These are phyloP conservation scores for Drosophila pseudotakahashii DNA, from an alignment of 2,888 invertebrate species.

Conservation along the genomic window DNA sequence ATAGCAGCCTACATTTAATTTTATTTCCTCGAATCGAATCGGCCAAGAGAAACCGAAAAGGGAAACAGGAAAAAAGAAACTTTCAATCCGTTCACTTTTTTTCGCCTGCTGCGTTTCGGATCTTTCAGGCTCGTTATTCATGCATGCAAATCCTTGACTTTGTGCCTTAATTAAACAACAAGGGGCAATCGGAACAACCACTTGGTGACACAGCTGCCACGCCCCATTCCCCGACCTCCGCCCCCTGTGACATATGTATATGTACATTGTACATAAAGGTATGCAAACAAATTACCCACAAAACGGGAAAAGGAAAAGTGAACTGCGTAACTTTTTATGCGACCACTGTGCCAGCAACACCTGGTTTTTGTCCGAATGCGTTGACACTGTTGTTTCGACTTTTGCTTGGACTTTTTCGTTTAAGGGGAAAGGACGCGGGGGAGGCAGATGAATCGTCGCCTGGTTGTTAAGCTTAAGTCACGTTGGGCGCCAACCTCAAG, in stretches of 20 bases:
- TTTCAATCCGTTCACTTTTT: conserved; percentile 29
- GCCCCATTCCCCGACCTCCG: conserved; percentile 6
- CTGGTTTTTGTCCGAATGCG: conserved; percentile 52
- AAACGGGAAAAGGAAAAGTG: conserved; percentile 40
- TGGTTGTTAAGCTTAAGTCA: conserved; percentile 64
- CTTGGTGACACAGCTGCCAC: conserved; percentile 43
- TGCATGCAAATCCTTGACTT: conserved; percentile 65
- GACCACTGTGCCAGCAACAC: conserved; percentile 47
- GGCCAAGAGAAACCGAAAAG: conserved; percentile 9
- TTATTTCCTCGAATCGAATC: conserved; percentile 1
- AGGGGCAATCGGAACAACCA: conserved; percentile 56
- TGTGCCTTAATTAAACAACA: conserved; percentile 63
- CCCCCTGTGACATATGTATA: conserved; percentile 32
- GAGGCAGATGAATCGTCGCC: background rate
- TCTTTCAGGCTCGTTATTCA: conserved; percentile 33
- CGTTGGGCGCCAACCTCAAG: conserved; percentile 64
- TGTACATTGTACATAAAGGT: too few species aligned
- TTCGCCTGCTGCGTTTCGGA: conserved; percentile 4
- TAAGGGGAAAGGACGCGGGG: background rate
- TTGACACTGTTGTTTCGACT: conserved; percentile 53
- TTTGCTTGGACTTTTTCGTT: background rate
- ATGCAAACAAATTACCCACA: conserved; percentile 61
- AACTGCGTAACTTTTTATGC: conserved; percentile 63
- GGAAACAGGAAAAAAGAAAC: conserved; percentile 1
- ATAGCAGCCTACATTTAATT: background rate